Evolutionary conservation across 2,113 vertebrate species (phyloP), one percentile per base, ranked within the genome.

Genomic region (Cygnus atratus): DNA sequence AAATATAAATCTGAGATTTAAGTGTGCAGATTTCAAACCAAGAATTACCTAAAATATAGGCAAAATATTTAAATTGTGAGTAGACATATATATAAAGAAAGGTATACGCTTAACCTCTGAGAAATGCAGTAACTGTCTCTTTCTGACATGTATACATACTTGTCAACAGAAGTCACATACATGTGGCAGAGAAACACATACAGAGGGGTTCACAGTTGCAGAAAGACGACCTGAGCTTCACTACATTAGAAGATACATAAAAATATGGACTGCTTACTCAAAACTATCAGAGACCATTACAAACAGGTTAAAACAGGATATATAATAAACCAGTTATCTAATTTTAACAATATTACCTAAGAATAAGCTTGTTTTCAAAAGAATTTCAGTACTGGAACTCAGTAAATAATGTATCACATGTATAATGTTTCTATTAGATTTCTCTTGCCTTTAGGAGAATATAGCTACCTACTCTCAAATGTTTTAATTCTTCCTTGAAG

Each of bases 1-100:
- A 94, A 94, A 85, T 22, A 95, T 6, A 91, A 73, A 92, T 57
- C 39, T 76, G 37, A 91, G 58, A 85, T 81, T 74, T 67, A 75
- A 74, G 10, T 54, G 29, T 75, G 16, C 39, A 79, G 35, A 87
- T 80, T 91, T 79, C 67, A 73, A 94, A 25, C 3, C 48, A 81
- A 65, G 8, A 58, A 66, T 75, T 65, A 61, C n/a, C 84, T 77
- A 66, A 82, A 73, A 85, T 65, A 9, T 3, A 86, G 11, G 73
- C 58, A 82, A 13, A 61, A 76, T 37, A 87, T 54, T 58, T 9
- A 79, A 87, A 92, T 52, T 73, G 12, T 9, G 11, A 81, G 67
- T 22, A 71, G 8, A 61, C 50, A n/a, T 16, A 19, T 29, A 52
- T 48, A 66, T 63, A 35, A 81, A 86, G 41, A 62, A 77, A 92